Percentiles rank a stretch among this genome's conserved stretches.
Evolutionary conservation across 1,140 invertebrate genomes (phyloP).

Genomic region (Pachypeltis micranthus): DNA sequence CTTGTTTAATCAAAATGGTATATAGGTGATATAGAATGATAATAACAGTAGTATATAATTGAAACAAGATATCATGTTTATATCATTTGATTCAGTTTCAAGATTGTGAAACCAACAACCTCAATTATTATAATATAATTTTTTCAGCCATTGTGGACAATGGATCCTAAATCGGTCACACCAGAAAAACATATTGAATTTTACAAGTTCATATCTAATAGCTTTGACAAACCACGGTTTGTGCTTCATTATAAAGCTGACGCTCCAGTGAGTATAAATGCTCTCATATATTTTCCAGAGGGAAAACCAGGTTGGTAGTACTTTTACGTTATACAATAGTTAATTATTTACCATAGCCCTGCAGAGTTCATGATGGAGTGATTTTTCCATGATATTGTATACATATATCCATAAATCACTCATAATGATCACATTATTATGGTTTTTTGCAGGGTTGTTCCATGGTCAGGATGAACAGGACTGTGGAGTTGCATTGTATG

Average conservation of each 20-base stretch:
- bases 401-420: too few species aligned
- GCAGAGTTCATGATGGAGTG: too few species aligned
- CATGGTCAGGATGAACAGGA: constrained; percentile 75
- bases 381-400: too few species aligned
- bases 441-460: constrained; percentile 51
- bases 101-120: too few species aligned
- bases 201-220: constrained; percentile 73
- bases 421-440: too few species aligned
- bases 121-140: constrained; percentile 5
- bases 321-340: too few species aligned
- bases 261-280: constrained; percentile 79
- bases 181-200: constrained; percentile 82
- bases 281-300: constrained; percentile 86
- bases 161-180: constrained; percentile 78
- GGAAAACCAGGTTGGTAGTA: constrained; percentile 53
- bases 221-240: constrained; percentile 74
- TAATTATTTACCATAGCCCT: too few species aligned
- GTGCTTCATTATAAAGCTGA: constrained; percentile 72
- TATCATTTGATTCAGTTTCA: too few species aligned
- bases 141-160: constrained; percentile 79
- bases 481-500: constrained; percentile 78
- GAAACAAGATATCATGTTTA: too few species aligned
- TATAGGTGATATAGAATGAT: too few species aligned
- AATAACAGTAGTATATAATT: too few species aligned
- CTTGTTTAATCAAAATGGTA: too few species aligned